Evolutionary conservation across 2,113 vertebrate species (phyloP).

Genomic region (Galemys pyrenaicus): DNA sequence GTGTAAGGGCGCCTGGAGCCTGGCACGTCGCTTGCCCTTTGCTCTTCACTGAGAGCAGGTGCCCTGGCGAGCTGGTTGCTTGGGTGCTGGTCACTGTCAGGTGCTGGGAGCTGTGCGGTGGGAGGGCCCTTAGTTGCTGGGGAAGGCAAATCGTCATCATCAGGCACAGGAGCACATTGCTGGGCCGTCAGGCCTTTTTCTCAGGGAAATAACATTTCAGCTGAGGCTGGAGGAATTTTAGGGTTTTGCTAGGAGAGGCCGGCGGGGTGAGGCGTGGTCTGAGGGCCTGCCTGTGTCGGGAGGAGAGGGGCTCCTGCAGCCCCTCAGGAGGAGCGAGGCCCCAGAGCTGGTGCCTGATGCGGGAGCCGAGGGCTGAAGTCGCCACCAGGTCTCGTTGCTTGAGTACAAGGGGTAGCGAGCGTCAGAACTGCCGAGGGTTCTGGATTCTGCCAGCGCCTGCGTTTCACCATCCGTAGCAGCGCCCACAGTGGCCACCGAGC

Average conservation of each 20-base stretch:
- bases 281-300: neutral
- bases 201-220: constrained; percentile 11
- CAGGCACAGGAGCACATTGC: neutral
- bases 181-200: neutral
- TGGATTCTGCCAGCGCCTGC: too few relatives aligned
- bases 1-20: neutral
- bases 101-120: neutral
- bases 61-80: neutral
- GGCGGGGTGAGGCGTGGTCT: neutral
- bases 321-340: neutral
- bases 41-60: neutral
- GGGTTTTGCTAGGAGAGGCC: neutral
- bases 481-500: neutral
- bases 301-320: neutral
- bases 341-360: too few relatives aligned
- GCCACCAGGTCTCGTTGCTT: too few relatives aligned
- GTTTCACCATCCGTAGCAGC: neutral
- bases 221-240: constrained; percentile 1
- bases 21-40: neutral
- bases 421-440: too few relatives aligned
- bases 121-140: neutral
- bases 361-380: too few relatives aligned
- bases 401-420: too few relatives aligned
- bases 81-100: neutral
- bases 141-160: neutral